Evolutionary conservation across 2,797 vertebrate species (phyloP).

Genomic region (Tragelaphus oryx): DNA sequence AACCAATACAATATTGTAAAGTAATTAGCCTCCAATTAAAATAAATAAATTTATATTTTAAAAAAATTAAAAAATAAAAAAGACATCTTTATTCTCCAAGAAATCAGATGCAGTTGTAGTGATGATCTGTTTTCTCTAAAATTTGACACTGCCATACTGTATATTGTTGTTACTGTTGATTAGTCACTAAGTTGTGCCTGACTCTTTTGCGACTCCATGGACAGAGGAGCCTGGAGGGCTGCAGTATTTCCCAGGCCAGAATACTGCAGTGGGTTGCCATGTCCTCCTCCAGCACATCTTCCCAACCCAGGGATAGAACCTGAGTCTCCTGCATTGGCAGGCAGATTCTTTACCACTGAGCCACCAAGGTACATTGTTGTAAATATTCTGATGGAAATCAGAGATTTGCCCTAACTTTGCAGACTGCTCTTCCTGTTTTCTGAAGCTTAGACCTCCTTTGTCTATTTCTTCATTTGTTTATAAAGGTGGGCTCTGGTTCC

Average conservation of each 20-base stretch:
- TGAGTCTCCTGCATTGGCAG: background rate
- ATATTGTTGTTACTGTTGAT: background rate
- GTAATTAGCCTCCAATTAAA: too few relatives aligned
- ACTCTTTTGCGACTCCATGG: background rate
- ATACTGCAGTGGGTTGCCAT: background rate
- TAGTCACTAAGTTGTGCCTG: background rate
- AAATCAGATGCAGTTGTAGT: background rate
- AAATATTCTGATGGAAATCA: background rate
- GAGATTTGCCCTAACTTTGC: background rate
- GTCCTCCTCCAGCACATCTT: background rate
- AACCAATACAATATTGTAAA: too few relatives aligned
- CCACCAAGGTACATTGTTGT: background rate
- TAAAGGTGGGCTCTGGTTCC: background rate
- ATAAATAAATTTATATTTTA: too few relatives aligned
- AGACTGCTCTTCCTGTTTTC: background rate
- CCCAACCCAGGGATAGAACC: background rate
- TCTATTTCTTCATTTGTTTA: background rate
- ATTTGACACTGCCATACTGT: background rate
- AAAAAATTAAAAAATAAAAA: background rate
- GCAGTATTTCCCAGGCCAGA: background rate
- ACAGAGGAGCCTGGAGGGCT: too few relatives aligned
- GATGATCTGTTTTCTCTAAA: background rate
- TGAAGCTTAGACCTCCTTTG: background rate
- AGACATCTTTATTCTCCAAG: background rate
- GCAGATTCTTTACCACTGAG: background rate